Evolutionary conservation across 2,888 invertebrate genomes (phyloP).

Genomic region (Serrognathus titanus): DNA sequence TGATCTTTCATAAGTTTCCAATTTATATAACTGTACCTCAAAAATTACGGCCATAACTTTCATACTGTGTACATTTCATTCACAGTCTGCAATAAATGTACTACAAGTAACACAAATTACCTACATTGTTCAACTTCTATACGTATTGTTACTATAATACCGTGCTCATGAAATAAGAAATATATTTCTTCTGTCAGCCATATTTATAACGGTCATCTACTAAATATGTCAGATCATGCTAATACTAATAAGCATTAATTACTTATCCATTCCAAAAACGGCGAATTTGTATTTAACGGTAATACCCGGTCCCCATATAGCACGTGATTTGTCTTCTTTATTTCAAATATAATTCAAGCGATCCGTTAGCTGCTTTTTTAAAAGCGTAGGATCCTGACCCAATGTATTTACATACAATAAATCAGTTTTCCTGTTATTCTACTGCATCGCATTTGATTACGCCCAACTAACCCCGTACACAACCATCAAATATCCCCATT

Average conservation of each 20-base stretch:
- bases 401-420: conserved; percentile 8
- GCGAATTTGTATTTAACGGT: neutral
- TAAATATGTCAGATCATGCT: neutral
- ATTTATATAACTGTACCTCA: too few relatives aligned
- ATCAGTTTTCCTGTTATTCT: conserved; percentile 7
- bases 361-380: neutral
- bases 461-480: conserved; percentile 1
- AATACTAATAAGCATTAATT: too few relatives aligned
- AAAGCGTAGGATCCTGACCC: neutral
- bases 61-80: conserved; percentile 15
- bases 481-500: neutral
- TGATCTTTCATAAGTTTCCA: too few relatives aligned
- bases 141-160: neutral
- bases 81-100: conserved; percentile 19
- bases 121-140: neutral
- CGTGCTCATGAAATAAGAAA: conserved; percentile 3
- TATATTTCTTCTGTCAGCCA: conserved; percentile 1
- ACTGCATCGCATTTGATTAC: conserved; percentile 5
- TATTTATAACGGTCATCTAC: neutral
- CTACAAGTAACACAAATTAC: conserved; percentile 4
- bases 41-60: neutral
- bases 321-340: neutral
- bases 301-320: neutral
- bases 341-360: neutral
- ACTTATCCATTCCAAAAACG: neutral